phyloP scores from a whole-genome alignment of 2,113 vertebrate genomes.

The Heteronetta atricapilla region DNA sequence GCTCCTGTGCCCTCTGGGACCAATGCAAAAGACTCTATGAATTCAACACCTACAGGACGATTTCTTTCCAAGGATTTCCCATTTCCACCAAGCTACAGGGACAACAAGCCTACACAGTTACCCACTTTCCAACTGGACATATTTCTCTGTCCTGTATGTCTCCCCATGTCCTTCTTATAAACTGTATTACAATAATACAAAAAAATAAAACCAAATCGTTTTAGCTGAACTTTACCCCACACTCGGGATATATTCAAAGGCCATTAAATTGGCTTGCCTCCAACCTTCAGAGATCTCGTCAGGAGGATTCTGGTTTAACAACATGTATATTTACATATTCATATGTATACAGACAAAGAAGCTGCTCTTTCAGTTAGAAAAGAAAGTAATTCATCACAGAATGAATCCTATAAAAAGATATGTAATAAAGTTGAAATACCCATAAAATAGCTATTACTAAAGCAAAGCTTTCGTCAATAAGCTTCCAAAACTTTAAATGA shows the following conservation, averaged over 20 bases:
- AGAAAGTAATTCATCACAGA: slow-evolving; percentile 79
- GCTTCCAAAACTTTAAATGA: slow-evolving; percentile 99
- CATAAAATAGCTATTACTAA: slow-evolving; percentile 91
- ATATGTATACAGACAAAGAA: slow-evolving; percentile 76
- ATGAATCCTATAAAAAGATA: slow-evolving; percentile 84
- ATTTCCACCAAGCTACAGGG: slow-evolving; percentile 11
- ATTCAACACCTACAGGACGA: not conserved
- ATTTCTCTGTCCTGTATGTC: not conserved
- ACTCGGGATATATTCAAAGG: slow-evolving; percentile 21
- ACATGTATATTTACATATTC: slow-evolving; percentile 73
- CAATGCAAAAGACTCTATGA: not conserved
- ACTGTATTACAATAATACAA: slow-evolving; percentile 32
- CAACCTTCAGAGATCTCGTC: slow-evolving; percentile 56
- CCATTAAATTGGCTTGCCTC: slow-evolving; percentile 34
- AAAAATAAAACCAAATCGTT: slow-evolving; percentile 8
- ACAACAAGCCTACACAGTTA: not conserved
- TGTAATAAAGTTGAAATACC: slow-evolving; percentile 84
- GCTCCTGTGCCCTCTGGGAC: not conserved
- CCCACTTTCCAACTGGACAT: not conserved
- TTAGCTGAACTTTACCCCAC: slow-evolving; percentile 54
- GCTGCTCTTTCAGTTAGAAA: slow-evolving; percentile 81
- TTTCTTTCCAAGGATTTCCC: slow-evolving; percentile 31
- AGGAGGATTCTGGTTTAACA: slow-evolving; percentile 66
- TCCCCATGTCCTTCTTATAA: not conserved
- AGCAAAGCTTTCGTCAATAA: slow-evolving; percentile 97